A percentile compares a stretch with the other conserved stretches of the same genome.
Evolutionary conservation across 2,113 vertebrate genomes (phyloP).

Genomic region (Pampusana beccarii): DNA sequence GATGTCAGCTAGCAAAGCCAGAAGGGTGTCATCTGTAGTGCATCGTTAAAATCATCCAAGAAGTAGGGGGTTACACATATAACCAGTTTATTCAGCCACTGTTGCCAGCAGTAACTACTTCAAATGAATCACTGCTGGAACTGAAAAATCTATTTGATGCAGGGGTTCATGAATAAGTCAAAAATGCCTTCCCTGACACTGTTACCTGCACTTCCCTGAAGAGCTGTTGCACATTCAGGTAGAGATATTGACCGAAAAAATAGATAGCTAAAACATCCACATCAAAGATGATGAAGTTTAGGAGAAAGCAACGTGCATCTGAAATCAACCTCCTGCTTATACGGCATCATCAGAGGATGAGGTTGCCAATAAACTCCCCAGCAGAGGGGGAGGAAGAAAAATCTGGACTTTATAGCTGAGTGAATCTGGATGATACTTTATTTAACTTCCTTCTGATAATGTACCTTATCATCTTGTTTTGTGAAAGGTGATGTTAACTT

Average conservation of each 20-base stretch:
- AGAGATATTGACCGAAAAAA: not conserved
- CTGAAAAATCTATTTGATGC: slow-evolving; percentile 1
- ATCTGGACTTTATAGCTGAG: not conserved
- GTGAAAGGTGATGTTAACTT: not conserved
- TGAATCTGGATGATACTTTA: not conserved
- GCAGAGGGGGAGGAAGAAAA: not conserved
- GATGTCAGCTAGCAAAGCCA: slow-evolving; percentile 1
- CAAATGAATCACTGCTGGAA: slow-evolving; percentile 22
- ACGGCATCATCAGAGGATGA: not conserved
- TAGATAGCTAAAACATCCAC: not conserved
- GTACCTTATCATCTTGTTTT: not conserved
- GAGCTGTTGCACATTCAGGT: not conserved
- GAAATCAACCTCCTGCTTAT: not conserved
- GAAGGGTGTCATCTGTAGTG: not conserved
- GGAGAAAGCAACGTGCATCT: not conserved
- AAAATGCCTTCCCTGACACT: not conserved
- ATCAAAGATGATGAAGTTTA: not conserved
- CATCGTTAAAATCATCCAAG: not conserved
- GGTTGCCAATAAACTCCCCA: not conserved
- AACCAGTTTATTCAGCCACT: not conserved
- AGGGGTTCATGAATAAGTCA: slow-evolving; percentile 23
- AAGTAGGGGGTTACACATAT: not conserved
- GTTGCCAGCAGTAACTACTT: slow-evolving; percentile 13
- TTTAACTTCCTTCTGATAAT: not conserved
- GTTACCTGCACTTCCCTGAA: slow-evolving; percentile 2